Base-by-base conservation (phyloP, 2,113 vertebrate genomes). In the Ardeotis arabs region DNA sequence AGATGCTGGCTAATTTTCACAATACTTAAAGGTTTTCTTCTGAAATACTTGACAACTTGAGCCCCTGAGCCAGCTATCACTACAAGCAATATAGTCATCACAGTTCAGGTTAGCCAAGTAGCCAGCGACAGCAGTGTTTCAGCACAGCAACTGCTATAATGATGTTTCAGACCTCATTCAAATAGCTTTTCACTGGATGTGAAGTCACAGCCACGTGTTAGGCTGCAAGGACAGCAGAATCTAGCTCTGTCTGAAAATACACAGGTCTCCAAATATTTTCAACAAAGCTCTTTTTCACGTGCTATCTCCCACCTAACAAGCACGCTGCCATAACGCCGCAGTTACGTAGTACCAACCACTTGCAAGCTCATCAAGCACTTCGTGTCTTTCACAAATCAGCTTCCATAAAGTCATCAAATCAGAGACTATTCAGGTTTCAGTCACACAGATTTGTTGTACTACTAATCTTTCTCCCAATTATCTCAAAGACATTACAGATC, bases 321-420 rank as follows among this genome's bases (percentile, higher is more conserved):
- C 22, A 60, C 3, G 0, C 21, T 28, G 12, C 23, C 22, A 3
- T 25, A 47, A 47, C 14, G 15, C 55, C 63, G n/a, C 37, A 52
- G 31, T 68, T 18, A 12, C 1, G 0, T 5, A 29, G 55, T 1
- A 68, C 3, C 39, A 82, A 35, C 25, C 44, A 74, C 11, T 6
- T 70, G 24, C 37, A 67, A 69, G 39, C 12, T 81, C 37, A 49
- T 21, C 21, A 22, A 62, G 69, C 27, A 44, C 24, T 13, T 19
- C 2, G 0, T 10, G 13, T 31, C 56, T 56, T 35, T 22, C 44
- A 64, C 1, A 1, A 50, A 35, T 63, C 19, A 47, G 9, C 17
- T 59, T 68, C 12, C 27, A 44, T 5, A 13, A 64, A 39, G 49
- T 17, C 49, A 82, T 15, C 28, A 58, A 7, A 47, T 10, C 10